phyloP scores from a whole-genome alignment of 2,797 vertebrate species.

The Steatocranus sp. region DNA sequence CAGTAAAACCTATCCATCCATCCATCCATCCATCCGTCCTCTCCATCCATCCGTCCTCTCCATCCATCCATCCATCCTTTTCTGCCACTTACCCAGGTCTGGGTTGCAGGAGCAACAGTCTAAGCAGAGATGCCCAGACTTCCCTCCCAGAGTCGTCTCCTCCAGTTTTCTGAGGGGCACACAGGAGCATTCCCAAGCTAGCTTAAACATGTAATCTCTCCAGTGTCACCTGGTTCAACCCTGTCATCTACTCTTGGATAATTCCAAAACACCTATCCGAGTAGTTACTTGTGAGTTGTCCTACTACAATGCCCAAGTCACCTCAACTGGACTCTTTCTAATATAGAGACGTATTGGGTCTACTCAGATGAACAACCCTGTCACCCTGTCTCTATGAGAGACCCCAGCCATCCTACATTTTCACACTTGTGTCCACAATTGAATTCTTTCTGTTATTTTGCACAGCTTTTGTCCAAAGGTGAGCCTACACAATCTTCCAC shows the following conservation, averaged over 20 bases:
- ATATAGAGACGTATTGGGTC: background rate
- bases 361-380: background rate
- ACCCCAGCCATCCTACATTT: background rate
- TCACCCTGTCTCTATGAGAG: background rate
- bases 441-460: background rate
- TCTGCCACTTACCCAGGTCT: background rate
- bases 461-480: background rate
- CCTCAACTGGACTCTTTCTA: background rate
- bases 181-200: background rate
- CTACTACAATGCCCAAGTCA: background rate
- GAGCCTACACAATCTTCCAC: background rate
- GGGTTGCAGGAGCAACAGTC: background rate
- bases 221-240: background rate
- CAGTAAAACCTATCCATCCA: background rate
- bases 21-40: fast-evolving
- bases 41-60: no score
- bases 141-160: background rate
- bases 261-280: background rate
- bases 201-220: background rate
- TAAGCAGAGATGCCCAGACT: background rate
- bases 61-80: background rate
- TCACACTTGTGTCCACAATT: background rate
- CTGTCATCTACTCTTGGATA: background rate
- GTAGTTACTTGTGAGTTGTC: background rate
- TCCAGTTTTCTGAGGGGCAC: background rate